Base-by-base conservation (phyloP, 2,888 invertebrate species). In the Empis livida region DNA sequence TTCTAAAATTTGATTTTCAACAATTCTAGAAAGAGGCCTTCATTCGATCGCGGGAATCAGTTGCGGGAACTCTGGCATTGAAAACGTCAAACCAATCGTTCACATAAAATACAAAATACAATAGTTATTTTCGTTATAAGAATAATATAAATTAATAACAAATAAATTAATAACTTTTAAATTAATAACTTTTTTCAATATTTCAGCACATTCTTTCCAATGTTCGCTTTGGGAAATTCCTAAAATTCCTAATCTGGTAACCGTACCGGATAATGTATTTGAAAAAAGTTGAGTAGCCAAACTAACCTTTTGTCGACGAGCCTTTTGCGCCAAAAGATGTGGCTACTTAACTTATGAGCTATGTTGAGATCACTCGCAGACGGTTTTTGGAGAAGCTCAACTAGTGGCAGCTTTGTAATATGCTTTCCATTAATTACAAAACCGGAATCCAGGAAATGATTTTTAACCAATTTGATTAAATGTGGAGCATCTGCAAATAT, bases 11-110 rank as follows among this genome's bases (percentile, higher is more conserved):
- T 45, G 8, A 20, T 53, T 45, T 51, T 58, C 56, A 2, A 37
- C 31, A 38, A 44, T 44, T 23, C 51, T 15, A 16, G 48, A 43
- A 30, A 57, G 43, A 9, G 14, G 54, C 56, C 43, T 48, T 54
- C 42, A 45, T 49, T 41, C 53, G 47, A 10, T 48, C 47, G 47
- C 53, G 42, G n/a, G n/a, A n/a, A n/a, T n/a, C n/a, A n/a, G n/a
- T n/a, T n/a, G n/a, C n/a, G n/a, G 5, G 50, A 49, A 48, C n/a
- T n/a, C n/a, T n/a, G n/a, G n/a, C n/a, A n/a, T n/a, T n/a, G n/a
- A n/a, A n/a, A n/a, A n/a, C n/a, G n/a, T 58, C 57, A 46, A 57
- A 57, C 56, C 54, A 58, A n/a, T 53, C 56, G 42, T 53, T 47
- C 20, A 55, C 49, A 45, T 54, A 16, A 14, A n/a, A 41, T 2